Conservation (phyloP, 2,113 vertebrate genomes). For the Abramis brama region DNA sequence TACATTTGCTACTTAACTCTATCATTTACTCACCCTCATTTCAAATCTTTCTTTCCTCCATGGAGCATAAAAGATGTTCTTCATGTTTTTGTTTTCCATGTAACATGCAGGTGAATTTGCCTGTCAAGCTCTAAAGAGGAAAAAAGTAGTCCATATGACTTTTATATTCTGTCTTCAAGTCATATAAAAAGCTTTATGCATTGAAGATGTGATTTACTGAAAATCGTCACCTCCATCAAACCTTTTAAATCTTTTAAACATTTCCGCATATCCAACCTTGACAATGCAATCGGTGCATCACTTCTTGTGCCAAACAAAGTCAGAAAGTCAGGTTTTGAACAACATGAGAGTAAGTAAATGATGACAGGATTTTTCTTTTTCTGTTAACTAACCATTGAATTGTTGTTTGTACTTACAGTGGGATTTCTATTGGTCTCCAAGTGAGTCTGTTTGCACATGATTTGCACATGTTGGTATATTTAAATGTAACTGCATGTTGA, state of each 20-base stretch:
- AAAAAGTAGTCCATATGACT: not conserved
- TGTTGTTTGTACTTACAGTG: not conserved
- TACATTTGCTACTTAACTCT: not conserved
- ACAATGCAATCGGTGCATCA: not conserved
- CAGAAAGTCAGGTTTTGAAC: not conserved
- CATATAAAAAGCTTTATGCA: not conserved
- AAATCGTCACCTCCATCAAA: not conserved
- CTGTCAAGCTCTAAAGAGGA: not conserved
- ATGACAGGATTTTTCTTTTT: too few species aligned
- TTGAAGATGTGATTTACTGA: not conserved
- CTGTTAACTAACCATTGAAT: not conserved
- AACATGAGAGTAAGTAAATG: not conserved
- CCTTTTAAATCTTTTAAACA: too few species aligned
- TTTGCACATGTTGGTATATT: conserved; percentile 16
- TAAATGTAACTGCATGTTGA: conserved; percentile 32
- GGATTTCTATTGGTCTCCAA: too few species aligned
- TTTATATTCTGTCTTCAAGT: not conserved
- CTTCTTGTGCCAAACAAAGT: not conserved
- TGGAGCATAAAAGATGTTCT: too few species aligned
- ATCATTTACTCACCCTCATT: too few species aligned
- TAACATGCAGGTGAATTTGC: not conserved
- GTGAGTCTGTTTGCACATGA: not conserved
- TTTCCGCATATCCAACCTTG: too few species aligned
- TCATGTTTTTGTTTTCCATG: not conserved
- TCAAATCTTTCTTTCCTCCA: too few species aligned